Evolutionary conservation across 2,888 invertebrate species (phyloP).

Genomic region (Drosophila meridionalis): DNA sequence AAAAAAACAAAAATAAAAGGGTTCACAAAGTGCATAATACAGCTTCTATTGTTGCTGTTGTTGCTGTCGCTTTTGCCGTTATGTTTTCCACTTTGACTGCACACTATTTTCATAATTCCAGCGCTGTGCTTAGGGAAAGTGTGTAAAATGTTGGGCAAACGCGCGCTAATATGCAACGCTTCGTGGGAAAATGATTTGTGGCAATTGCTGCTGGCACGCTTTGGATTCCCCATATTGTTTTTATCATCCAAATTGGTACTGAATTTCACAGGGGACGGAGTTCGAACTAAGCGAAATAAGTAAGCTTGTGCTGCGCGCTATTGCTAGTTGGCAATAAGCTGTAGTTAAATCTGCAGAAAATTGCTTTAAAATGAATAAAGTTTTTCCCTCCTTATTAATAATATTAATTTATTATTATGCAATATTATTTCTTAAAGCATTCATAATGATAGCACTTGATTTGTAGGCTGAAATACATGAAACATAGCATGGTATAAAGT

Average conservation of each 20-base stretch:
- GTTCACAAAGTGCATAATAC: conserved; percentile 58
- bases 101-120: conserved; percentile 59
- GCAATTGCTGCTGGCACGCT: conserved; percentile 29
- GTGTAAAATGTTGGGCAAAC: conserved; percentile 54
- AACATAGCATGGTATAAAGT: too few species aligned
- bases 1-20: conserved; percentile 62
- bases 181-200: conserved; percentile 60
- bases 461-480: too few species aligned
- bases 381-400: background rate
- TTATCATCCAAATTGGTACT: conserved; percentile 4
- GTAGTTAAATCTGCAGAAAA: background rate
- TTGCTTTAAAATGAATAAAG: background rate
- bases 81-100: conserved; percentile 45
- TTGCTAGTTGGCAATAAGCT: background rate
- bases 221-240: conserved; percentile 13
- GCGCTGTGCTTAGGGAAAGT: conserved; percentile 32
- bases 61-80: conserved; percentile 29
- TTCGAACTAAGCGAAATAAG: background rate
- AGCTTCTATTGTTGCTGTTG: conserved; percentile 16
- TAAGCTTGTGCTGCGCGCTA: background rate
- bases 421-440: too few species aligned
- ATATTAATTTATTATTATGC: too few species aligned
- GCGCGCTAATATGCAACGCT: conserved; percentile 55
- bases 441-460: too few species aligned
- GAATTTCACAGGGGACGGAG: background rate